Percentiles rank a stretch among this genome's conserved stretches.
Conservation (phyloP, 2,888 invertebrate genomes). For the Sericinus montela region DNA sequence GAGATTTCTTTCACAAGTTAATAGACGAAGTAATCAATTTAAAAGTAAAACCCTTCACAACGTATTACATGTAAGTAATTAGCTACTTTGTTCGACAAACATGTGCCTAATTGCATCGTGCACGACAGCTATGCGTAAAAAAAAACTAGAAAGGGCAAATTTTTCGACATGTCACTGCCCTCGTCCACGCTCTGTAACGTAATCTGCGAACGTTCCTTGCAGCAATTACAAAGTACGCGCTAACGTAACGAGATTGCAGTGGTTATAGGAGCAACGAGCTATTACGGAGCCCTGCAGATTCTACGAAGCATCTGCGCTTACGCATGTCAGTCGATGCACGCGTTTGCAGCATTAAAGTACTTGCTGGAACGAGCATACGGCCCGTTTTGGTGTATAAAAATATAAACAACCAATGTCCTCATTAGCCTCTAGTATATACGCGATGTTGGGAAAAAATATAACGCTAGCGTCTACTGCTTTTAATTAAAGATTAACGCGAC, state of each 20-base stretch:
- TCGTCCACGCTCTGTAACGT: constrained; percentile 1
- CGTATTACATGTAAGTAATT: too few species aligned
- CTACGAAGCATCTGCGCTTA: constrained; percentile 27
- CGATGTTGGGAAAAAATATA: constrained; percentile 23
- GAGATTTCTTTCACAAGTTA: too few species aligned
- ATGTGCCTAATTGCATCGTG: too few species aligned
- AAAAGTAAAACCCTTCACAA: too few species aligned
- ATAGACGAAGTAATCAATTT: too few species aligned
- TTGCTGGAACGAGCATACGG: neutral
- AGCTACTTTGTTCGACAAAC: too few species aligned
- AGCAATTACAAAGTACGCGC: constrained; percentile 30
- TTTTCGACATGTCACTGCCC: constrained; percentile 2
- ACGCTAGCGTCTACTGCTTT: constrained; percentile 25
- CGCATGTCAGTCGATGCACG: constrained; percentile 9
- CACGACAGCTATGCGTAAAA: neutral
- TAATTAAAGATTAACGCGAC: constrained; percentile 28
- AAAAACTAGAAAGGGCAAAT: neutral
- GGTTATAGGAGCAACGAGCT: constrained; percentile 30
- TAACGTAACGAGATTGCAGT: constrained; percentile 32
- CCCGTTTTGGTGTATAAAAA: neutral
- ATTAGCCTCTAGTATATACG: constrained; percentile 26
- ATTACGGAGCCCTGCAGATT: constrained; percentile 35
- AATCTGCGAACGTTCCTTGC: constrained; percentile 7
- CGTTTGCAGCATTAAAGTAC: constrained; percentile 1
- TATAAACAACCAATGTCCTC: constrained; percentile 13